phyloP scores from a whole-genome alignment of 2,888 invertebrate species.

The Drosophila meridiana region DNA sequence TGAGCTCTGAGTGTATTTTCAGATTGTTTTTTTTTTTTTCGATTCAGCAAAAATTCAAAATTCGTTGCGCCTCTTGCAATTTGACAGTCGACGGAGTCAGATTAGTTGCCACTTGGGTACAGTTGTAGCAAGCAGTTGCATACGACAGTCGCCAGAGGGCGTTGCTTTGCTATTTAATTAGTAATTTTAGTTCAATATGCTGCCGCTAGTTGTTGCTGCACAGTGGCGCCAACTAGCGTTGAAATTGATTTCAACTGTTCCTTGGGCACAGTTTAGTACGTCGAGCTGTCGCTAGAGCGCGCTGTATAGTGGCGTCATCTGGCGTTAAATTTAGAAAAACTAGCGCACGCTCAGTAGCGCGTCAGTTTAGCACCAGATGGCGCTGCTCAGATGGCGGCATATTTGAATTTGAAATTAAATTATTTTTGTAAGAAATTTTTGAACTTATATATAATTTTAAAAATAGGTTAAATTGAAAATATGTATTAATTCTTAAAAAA shows the following conservation, averaged over 20 bases:
- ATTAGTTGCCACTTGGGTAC: constrained; percentile 15
- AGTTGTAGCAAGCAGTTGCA: constrained; percentile 12
- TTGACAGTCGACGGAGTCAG: constrained; percentile 28
- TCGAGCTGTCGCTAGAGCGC: constrained; percentile 4
- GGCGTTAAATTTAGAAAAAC: background rate
- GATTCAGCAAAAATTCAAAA: constrained; percentile 26
- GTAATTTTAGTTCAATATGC: fast-evolving
- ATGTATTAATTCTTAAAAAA: background rate
- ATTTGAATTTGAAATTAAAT: background rate
- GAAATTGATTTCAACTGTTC: background rate
- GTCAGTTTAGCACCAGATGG: constrained; percentile 4
- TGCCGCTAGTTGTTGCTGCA: background rate
- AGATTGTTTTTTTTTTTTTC: background rate
- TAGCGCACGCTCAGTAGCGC: background rate
- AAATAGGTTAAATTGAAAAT: background rate
- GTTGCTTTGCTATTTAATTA: background rate
- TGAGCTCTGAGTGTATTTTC: constrained; percentile 15
- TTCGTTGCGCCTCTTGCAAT: constrained; percentile 43
- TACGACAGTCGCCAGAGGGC: constrained; percentile 18
- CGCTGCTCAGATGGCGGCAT: background rate
- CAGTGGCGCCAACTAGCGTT: constrained; percentile 10
- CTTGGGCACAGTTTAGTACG: background rate
- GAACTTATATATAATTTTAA: background rate
- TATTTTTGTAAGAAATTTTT: background rate
- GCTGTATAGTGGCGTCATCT: background rate